A percentile compares a stretch with the other conserved stretches of the same genome.
These are phyloP conservation scores for Jaculus jaculus DNA, from an alignment of 2,113 vertebrate genomes.

Conservation along the genomic window DNA sequence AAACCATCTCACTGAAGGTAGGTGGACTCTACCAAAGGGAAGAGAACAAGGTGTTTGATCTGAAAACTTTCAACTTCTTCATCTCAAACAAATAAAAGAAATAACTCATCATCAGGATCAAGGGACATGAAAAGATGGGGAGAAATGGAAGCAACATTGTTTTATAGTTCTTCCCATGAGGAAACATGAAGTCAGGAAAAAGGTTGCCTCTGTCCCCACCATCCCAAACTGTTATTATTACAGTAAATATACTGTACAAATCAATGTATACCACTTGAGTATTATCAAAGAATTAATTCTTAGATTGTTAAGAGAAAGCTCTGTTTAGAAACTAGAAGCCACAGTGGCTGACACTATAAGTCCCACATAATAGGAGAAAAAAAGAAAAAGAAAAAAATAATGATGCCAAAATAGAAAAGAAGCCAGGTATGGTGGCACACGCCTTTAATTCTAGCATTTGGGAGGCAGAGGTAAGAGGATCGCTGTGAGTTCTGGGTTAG, in stretches of 20 bases:
- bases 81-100: not conserved
- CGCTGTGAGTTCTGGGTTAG: too few relatives aligned
- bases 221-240: not conserved
- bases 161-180: not conserved
- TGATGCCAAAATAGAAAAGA: too few relatives aligned
- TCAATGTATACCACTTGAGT: not conserved
- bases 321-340: constrained; percentile 29
- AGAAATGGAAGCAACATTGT: not conserved
- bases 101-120: not conserved
- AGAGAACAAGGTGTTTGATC: not conserved
- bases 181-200: not conserved
- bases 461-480: too few relatives aligned
- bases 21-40: not conserved
- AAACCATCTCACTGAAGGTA: not conserved
- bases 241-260: not conserved
- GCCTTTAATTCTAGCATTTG: too few relatives aligned
- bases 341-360: too few relatives aligned
- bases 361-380: too few relatives aligned
- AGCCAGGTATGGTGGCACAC: too few relatives aligned
- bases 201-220: not conserved
- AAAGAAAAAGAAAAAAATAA: too few relatives aligned
- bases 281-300: not conserved
- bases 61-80: not conserved
- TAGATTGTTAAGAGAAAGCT: not conserved
- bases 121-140: not conserved